Evolutionary conservation across 2,797 vertebrate genomes (phyloP).

Genomic region (Cichlasoma orientale): DNA sequence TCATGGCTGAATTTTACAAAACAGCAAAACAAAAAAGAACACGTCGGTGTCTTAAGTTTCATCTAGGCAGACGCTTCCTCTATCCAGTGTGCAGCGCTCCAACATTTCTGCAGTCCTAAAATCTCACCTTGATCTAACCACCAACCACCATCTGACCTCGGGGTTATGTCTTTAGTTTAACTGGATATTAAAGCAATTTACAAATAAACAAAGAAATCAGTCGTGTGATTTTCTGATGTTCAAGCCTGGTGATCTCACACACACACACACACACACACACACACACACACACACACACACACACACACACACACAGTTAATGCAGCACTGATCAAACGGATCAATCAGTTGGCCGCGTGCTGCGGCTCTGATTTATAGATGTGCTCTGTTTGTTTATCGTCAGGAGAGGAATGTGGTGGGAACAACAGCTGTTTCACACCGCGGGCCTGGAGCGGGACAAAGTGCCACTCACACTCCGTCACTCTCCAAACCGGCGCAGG

Average conservation of each 20-base stretch:
- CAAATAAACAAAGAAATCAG: not conserved
- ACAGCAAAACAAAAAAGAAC: too few relatives aligned
- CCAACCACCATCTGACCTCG: not conserved
- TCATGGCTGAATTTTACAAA: not conserved
- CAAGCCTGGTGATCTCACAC: too few relatives aligned
- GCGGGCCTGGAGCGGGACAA: not conserved
- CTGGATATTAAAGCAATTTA: fast-evolving
- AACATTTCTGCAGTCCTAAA: not conserved
- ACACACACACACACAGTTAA: too few relatives aligned
- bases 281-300: too few relatives aligned
- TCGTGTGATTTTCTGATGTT: not conserved
- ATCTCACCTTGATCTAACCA: fast-evolving
- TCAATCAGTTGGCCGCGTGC: not conserved
- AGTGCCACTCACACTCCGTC: not conserved
- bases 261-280: too few relatives aligned
- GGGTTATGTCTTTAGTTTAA: not conserved
- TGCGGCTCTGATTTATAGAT: not conserved
- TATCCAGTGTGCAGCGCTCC: fast-evolving
- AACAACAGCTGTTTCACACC: not conserved
- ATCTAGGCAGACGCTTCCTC: not conserved
- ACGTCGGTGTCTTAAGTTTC: not conserved
- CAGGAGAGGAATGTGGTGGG: not conserved
- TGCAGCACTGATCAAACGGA: not conserved
- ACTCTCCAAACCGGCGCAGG: not conserved
- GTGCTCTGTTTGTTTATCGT: not conserved